These are phyloP conservation scores for Pteria penguin DNA, from an alignment of 2,888 invertebrate genomes.

Conservation along the genomic window DNA sequence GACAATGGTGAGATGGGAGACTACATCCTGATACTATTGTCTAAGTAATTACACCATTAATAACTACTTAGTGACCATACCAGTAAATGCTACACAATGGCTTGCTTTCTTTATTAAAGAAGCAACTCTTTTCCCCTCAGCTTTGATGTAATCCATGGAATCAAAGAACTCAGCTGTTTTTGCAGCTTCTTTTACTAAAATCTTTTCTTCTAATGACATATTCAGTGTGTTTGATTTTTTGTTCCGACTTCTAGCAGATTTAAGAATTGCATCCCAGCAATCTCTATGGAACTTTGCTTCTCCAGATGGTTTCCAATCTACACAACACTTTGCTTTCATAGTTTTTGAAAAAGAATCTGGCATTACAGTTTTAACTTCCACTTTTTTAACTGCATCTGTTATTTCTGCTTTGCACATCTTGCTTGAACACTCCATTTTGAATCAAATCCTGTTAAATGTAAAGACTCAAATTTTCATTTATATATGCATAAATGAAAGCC, in stretches of 20 bases:
- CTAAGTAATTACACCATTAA: too few species aligned
- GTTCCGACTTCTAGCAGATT: not conserved
- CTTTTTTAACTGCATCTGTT: conserved; percentile 38
- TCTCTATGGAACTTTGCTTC: conserved; percentile 64
- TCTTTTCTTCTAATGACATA: conserved; percentile 58
- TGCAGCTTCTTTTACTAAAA: conserved; percentile 63
- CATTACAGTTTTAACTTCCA: conserved; percentile 63
- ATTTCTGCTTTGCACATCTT: not conserved
- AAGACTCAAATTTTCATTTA: too few species aligned
- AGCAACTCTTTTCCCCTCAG: conserved; percentile 62
- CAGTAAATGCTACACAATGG: conserved; percentile 75
- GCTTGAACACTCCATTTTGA: not conserved
- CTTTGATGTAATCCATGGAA: conserved; percentile 53
- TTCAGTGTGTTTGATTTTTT: conserved; percentile 16
- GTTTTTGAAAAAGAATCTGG: conserved; percentile 38
- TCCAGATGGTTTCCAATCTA: conserved; percentile 61
- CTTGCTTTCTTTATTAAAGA: conserved; percentile 61
- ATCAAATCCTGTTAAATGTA: too few species aligned
- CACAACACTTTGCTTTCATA: conserved; percentile 37
- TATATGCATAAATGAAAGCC: too few species aligned
- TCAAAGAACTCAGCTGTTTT: conserved; percentile 74
- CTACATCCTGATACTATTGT: too few species aligned
- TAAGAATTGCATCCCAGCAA: conserved; percentile 54
- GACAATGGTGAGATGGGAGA: too few species aligned
- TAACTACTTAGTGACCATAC: conserved; percentile 46